Evolutionary conservation across 2,113 vertebrate species (phyloP).

Genomic region (Daboia siamensis): DNA sequence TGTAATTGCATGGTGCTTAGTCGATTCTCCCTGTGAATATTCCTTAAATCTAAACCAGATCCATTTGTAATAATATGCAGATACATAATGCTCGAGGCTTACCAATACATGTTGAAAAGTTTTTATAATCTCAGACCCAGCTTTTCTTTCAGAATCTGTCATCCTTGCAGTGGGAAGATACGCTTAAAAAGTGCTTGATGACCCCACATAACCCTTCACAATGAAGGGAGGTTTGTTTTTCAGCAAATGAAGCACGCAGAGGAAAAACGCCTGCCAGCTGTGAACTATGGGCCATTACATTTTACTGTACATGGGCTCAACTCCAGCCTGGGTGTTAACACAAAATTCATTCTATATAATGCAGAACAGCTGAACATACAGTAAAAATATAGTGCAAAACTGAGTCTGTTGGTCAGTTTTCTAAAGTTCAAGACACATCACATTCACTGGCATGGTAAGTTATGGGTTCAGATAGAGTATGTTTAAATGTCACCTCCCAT

Average conservation of each 20-base stretch:
- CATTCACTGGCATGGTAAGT: constrained; percentile 50
- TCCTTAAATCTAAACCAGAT: constrained; percentile 41
- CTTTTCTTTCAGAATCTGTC: constrained; percentile 35
- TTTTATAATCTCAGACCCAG: constrained; percentile 32
- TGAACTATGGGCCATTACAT: constrained; percentile 65
- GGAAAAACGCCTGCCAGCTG: constrained; percentile 61
- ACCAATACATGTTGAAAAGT: constrained; percentile 48
- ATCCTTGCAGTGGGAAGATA: constrained; percentile 55
- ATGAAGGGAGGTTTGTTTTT: constrained; percentile 59
- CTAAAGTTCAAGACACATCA: constrained; percentile 58
- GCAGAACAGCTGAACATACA: constrained; percentile 67
- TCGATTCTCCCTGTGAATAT: constrained; percentile 47
- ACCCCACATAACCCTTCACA: constrained; percentile 57
- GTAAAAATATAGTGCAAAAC: constrained; percentile 52
- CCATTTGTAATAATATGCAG: constrained; percentile 58
- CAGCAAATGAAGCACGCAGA: constrained; percentile 68
- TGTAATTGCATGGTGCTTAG: constrained; percentile 38
- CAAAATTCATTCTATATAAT: constrained; percentile 63
- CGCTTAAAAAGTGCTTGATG: constrained; percentile 46
- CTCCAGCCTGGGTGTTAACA: constrained; percentile 67
- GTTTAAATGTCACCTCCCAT: background rate
- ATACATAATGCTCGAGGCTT: constrained; percentile 52
- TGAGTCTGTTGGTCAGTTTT: constrained; percentile 42
- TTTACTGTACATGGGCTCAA: constrained; percentile 68
- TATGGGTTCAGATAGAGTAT: constrained; percentile 8